phyloP scores from a whole-genome alignment of 2,113 vertebrate genomes.

The human (Homo sapiens) region GRCh38 chr5:177627001-177627500 shows the following conservation, averaged over 20 bases:
- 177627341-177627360: background rate
- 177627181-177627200: background rate
- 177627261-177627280: background rate
- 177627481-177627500: constrained; percentile 87
- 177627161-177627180: constrained; percentile 26
- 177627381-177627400: constrained; percentile 95
- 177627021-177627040: no score
- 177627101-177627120: background rate
- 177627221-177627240: constrained; percentile 11
- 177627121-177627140: background rate
- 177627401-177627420: constrained; percentile 89
- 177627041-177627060: background rate
- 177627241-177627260: background rate
- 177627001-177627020: background rate
- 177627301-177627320: background rate
- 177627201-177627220: background rate
- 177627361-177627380: constrained; percentile 75
- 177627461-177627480: constrained; percentile 88
- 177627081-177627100: background rate
- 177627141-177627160: constrained; percentile 21
- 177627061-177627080: background rate
- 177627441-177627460: constrained; percentile 88
- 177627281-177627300: background rate
- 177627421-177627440: constrained; percentile 81
- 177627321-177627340: background rate